Evolutionary conservation across 2,797 vertebrate genomes (phyloP).

Genomic region (Hydrolagus colliei): DNA sequence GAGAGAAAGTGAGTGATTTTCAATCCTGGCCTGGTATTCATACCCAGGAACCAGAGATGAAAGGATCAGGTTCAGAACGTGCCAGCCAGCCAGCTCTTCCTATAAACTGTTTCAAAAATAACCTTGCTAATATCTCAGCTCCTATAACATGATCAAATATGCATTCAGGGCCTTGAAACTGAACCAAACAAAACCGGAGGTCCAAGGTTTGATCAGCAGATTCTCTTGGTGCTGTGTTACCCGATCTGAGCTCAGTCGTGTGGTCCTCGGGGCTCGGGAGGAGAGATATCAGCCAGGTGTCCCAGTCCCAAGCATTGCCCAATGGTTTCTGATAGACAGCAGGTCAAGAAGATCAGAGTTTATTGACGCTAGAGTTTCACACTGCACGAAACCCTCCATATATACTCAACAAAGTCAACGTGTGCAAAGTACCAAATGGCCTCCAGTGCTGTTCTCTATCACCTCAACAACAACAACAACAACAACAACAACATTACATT

Average conservation of each 20-base stretch:
- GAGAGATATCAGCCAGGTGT: neutral
- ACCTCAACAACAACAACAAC: too few species aligned
- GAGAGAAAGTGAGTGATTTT: too few species aligned
- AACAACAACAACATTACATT: too few species aligned
- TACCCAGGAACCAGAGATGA: neutral
- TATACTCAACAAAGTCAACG: too few species aligned
- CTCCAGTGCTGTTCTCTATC: too few species aligned
- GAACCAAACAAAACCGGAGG: neutral
- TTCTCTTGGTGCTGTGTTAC: neutral
- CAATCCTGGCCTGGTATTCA: neutral
- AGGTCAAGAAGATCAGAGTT: too few species aligned
- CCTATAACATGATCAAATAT: neutral
- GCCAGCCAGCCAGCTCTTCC: neutral
- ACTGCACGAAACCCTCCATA: too few species aligned
- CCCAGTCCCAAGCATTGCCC: neutral
- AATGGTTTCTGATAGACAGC: too few species aligned
- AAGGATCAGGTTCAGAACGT: neutral
- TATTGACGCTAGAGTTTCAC: too few species aligned
- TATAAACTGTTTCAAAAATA: neutral
- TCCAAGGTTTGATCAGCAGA: neutral
- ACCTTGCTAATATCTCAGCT: neutral
- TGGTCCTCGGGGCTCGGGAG: neutral
- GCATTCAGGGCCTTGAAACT: neutral
- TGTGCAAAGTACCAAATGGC: too few species aligned
- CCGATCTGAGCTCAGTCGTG: neutral